These are phyloP conservation scores for Rhyacophila evoluta DNA, from an alignment of 2,888 invertebrate genomes.

Conservation along the genomic window DNA sequence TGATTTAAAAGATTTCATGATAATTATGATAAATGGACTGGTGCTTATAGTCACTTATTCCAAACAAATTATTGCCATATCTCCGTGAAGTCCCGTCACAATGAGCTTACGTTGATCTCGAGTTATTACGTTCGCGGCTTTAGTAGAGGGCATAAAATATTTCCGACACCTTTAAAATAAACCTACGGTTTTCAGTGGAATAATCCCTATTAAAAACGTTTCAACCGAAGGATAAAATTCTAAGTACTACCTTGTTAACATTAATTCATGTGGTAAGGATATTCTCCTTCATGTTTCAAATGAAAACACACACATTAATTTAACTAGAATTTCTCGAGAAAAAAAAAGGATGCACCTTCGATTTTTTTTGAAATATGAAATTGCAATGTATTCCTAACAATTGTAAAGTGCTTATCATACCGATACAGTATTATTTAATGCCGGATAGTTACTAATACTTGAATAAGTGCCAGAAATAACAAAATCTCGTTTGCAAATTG, in stretches of 20 bases:
- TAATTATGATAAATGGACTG: neutral
- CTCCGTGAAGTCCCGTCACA: neutral
- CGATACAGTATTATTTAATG: too few species aligned
- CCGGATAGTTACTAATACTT: too few species aligned
- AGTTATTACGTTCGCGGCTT: slow-evolving; percentile 3
- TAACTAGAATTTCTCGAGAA: too few species aligned
- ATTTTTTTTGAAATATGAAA: too few species aligned
- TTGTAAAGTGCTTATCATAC: too few species aligned
- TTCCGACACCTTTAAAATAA: slow-evolving; percentile 29
- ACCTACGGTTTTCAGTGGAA: slow-evolving; percentile 26
- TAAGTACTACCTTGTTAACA: slow-evolving; percentile 23
- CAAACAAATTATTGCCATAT: neutral
- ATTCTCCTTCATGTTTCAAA: too few species aligned
- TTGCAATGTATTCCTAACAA: too few species aligned
- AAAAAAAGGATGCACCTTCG: too few species aligned
- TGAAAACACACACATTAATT: too few species aligned
- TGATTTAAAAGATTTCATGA: neutral
- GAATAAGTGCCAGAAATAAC: too few species aligned
- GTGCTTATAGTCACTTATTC: neutral
- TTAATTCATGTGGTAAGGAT: too few species aligned
- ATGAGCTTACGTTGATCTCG: neutral
- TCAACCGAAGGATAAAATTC: slow-evolving; percentile 25
- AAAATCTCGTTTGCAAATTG: too few species aligned
- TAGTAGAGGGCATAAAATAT: slow-evolving; percentile 29
- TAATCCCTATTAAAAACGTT: slow-evolving; percentile 38